A percentile compares a stretch with the other conserved stretches of the same genome.
These are phyloP conservation scores for Magallana nippona DNA, from an alignment of 2,888 invertebrate species.

Conservation along the genomic window DNA sequence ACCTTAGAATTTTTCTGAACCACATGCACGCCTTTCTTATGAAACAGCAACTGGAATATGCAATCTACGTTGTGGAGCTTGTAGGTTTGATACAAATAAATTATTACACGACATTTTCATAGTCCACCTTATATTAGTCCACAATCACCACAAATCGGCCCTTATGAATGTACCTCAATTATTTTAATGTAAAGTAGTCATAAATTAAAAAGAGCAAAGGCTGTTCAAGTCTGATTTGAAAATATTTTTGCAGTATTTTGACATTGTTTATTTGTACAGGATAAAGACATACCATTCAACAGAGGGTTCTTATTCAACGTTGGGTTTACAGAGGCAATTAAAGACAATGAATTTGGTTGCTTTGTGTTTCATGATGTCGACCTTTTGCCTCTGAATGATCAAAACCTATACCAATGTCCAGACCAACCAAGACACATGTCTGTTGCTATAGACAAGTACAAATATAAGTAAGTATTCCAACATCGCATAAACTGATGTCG, in stretches of 20 bases:
- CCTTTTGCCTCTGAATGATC: slow-evolving; percentile 93
- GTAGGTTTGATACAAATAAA: neutral
- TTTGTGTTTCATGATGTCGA: slow-evolving; percentile 98
- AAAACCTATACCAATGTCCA: slow-evolving; percentile 94
- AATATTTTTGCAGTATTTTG: neutral
- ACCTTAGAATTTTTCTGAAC: slow-evolving; percentile 21
- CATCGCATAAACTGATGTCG: too few relatives aligned
- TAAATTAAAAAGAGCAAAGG: too few relatives aligned
- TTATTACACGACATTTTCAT: too few relatives aligned
- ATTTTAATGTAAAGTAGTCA: too few relatives aligned
- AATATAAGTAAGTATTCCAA: slow-evolving; percentile 73
- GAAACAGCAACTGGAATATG: slow-evolving; percentile 30
- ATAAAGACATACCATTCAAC: slow-evolving; percentile 85
- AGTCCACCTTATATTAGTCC: too few relatives aligned
- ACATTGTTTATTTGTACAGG: slow-evolving; percentile 53
- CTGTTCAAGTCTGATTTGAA: neutral
- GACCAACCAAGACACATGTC: slow-evolving; percentile 95
- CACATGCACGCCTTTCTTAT: slow-evolving; percentile 25
- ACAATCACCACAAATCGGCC: too few relatives aligned
- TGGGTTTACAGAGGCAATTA: slow-evolving; percentile 93
- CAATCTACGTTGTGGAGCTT: slow-evolving; percentile 6
- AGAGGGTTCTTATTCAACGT: slow-evolving; percentile 98
- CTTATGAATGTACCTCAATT: too few relatives aligned
- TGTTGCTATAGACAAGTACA: slow-evolving; percentile 91
- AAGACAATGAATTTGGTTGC: slow-evolving; percentile 87